Conservation (phyloP, 2,888 invertebrate genomes). For the Lysandra bellargus region DNA sequence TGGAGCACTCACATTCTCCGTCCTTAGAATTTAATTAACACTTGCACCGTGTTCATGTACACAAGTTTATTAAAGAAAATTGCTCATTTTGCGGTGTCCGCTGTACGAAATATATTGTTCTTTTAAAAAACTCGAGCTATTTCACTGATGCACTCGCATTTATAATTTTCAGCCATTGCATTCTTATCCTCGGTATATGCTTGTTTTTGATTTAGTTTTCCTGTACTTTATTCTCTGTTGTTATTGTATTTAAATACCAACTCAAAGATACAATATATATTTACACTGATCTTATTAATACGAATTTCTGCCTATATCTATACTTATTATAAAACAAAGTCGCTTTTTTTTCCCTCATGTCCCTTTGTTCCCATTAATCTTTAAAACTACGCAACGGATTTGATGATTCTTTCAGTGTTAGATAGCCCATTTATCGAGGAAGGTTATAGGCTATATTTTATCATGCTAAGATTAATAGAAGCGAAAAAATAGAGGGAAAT, state of each 20-base stretch:
- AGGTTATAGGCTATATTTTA: too few relatives aligned
- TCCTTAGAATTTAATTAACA: slow-evolving; percentile 27
- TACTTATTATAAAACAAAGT: too few relatives aligned
- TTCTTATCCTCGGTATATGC: not conserved
- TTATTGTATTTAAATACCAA: not conserved
- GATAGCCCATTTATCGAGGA: too few relatives aligned
- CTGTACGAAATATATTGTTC: not conserved
- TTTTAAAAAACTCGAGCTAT: not conserved
- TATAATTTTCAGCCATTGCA: not conserved
- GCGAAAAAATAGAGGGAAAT: too few relatives aligned
- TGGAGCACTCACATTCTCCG: slow-evolving; percentile 12
- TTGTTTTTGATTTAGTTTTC: not conserved
- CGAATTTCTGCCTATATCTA: too few relatives aligned
- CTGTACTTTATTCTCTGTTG: not conserved
- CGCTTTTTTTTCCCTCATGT: too few relatives aligned
- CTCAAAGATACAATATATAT: too few relatives aligned
- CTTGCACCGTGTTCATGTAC: slow-evolving; percentile 2
- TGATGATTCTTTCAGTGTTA: too few relatives aligned
- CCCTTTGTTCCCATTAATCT: too few relatives aligned
- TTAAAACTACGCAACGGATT: too few relatives aligned
- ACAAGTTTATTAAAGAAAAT: slow-evolving; percentile 24
- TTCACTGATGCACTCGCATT: not conserved
- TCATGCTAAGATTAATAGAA: too few relatives aligned
- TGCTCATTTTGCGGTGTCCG: slow-evolving; percentile 17
- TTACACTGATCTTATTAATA: too few relatives aligned